These are phyloP conservation scores for Oxytorus armatus DNA, from an alignment of 2,888 invertebrate species.

Conservation along the genomic window DNA sequence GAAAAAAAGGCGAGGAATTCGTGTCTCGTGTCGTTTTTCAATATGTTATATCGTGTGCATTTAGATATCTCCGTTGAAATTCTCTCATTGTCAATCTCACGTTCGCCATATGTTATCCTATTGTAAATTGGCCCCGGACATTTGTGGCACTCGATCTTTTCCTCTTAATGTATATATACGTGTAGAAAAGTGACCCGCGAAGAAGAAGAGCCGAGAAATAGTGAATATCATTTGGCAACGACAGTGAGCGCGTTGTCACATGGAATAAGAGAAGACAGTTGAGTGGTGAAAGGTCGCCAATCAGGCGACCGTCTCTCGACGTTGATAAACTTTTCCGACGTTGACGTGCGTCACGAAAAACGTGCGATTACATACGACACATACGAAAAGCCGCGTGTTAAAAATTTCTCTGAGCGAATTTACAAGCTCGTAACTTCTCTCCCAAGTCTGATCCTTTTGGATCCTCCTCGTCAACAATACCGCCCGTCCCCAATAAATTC, in stretches of 20 bases:
- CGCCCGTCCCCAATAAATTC: no score
- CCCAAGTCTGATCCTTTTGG: no score
- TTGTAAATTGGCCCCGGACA: slow-evolving; percentile 54
- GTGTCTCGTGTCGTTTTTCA: no score
- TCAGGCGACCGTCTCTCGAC: slow-evolving; percentile 30
- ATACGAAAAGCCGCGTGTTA: no score
- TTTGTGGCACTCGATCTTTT: slow-evolving; percentile 39
- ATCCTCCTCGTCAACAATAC: no score
- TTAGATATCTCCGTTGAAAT: not conserved
- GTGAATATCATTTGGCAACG: slow-evolving; percentile 52
- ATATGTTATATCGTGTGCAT: slow-evolving; percentile 13
- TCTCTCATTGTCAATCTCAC: not conserved
- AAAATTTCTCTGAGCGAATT: no score
- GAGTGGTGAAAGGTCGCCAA: slow-evolving; percentile 65
- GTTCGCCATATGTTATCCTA: slow-evolving; percentile 14
- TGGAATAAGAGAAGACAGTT: slow-evolving; percentile 17
- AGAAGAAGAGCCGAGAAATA: not conserved
- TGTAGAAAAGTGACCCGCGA: not conserved
- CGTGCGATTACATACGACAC: no score
- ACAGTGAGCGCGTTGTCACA: slow-evolving; percentile 55
- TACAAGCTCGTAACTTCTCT: no score
- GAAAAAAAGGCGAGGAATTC: slow-evolving; percentile 1
- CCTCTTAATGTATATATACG: not conserved
- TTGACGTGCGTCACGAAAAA: no score
- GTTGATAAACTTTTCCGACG: slow-evolving; percentile 47